Conservation (phyloP, 2,888 invertebrate species). For the Thymelicus sylvestris region DNA sequence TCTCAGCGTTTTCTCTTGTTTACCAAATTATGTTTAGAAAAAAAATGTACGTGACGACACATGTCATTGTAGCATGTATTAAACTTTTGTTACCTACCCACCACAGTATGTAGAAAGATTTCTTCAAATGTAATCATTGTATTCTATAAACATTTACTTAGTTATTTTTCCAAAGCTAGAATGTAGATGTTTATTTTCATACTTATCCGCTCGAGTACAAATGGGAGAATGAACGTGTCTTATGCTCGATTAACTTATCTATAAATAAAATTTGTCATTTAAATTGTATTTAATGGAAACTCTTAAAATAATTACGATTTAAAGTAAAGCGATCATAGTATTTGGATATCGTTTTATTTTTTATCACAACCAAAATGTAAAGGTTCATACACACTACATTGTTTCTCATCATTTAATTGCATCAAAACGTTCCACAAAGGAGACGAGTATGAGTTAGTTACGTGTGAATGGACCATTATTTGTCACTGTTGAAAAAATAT, state of each 20-base stretch:
- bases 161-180: constrained; percentile 44
- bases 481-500: constrained; percentile 8
- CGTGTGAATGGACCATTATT: constrained; percentile 3
- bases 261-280: constrained; percentile 40
- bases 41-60: constrained; percentile 42
- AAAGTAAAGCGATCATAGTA: neutral
- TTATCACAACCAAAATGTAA: neutral
- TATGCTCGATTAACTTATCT: constrained; percentile 53
- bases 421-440: neutral
- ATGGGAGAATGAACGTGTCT: constrained; percentile 56
- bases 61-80: constrained; percentile 18
- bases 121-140: constrained; percentile 29
- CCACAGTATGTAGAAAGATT: constrained; percentile 38
- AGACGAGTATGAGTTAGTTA: neutral
- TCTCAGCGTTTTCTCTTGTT: constrained; percentile 58
- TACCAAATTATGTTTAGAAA: constrained; percentile 66
- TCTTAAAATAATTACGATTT: neutral
- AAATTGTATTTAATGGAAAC: constrained; percentile 38
- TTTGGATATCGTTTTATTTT: neutral
- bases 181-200: constrained; percentile 45
- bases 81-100: constrained; percentile 37
- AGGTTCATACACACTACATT: neutral
- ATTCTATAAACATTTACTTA: constrained; percentile 14
- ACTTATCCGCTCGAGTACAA: constrained; percentile 69
- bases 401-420: neutral